Evolutionary conservation across 35 echinoderm and acorn worm genomes (phyloP).

Genomic region (Eucidaris tribuloides): DNA sequence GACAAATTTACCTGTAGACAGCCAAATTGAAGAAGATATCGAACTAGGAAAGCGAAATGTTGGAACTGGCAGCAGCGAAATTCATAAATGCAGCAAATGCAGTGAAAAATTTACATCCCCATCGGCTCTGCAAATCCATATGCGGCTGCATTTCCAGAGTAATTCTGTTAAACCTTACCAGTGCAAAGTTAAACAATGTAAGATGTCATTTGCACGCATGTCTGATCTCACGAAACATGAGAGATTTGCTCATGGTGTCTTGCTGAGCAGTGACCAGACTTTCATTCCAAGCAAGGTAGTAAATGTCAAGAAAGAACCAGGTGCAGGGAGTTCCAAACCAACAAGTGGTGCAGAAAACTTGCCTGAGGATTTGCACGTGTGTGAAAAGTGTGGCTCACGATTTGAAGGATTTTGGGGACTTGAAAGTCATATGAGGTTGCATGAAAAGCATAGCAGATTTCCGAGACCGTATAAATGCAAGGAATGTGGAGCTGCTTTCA

Average conservation of each 20-base stretch:
- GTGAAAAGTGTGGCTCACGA: background rate
- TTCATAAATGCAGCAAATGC: too few relatives aligned
- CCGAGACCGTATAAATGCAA: background rate
- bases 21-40: too few relatives aligned
- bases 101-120: too few relatives aligned
- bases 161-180: too few relatives aligned
- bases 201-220: too few relatives aligned
- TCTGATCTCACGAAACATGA: background rate
- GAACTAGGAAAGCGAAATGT: too few relatives aligned
- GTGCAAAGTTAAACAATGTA: too few relatives aligned
- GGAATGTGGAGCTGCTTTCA: constrained; percentile 5
- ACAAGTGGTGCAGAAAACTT: background rate
- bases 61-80: too few relatives aligned
- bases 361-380: constrained; percentile 1
- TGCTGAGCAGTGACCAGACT: constrained; percentile 13
- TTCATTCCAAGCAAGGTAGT: background rate
- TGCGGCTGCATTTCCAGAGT: too few relatives aligned
- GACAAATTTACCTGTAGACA: too few relatives aligned
- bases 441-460: constrained; percentile 14
- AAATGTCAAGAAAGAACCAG: background rate
- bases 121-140: too few relatives aligned
- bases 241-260: constrained; percentile 10
- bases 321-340: background rate
- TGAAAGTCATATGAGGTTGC: constrained; percentile 1
- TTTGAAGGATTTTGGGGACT: constrained; percentile 12